Evolutionary conservation across 2,113 vertebrate genomes (phyloP).

Genomic region (Hassar affinis): DNA sequence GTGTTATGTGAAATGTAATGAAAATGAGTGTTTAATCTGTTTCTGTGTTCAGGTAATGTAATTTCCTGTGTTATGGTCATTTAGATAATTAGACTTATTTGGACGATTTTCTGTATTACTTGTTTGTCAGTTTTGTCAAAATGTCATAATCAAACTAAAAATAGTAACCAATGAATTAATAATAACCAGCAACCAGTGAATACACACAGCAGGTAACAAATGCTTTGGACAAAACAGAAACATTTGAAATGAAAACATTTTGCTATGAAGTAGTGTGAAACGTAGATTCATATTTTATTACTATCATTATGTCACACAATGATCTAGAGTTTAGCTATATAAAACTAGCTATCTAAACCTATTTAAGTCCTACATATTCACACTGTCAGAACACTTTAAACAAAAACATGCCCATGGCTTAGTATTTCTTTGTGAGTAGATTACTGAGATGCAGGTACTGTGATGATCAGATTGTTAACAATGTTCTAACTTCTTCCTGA

Average conservation of each 20-base stretch:
- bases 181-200: neutral
- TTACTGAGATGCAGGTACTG: no score
- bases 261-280: neutral
- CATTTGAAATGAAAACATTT: neutral
- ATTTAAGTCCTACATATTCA: neutral
- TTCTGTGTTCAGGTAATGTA: neutral
- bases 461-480: no score
- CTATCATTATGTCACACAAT: no score
- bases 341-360: neutral
- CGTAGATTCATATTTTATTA: neutral
- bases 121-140: neutral
- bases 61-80: neutral
- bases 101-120: neutral
- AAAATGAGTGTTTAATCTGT: neutral
- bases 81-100: neutral
- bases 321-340: neutral
- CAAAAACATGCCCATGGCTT: neutral
- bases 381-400: neutral
- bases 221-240: neutral
- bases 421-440: conserved; percentile 6
- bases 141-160: neutral
- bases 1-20: neutral
- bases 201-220: neutral
- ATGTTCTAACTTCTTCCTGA: no score
- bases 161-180: neutral